Evolutionary conservation across 2,113 vertebrate genomes (phyloP).

Genomic region (Nothocercus nigrocapillus): DNA sequence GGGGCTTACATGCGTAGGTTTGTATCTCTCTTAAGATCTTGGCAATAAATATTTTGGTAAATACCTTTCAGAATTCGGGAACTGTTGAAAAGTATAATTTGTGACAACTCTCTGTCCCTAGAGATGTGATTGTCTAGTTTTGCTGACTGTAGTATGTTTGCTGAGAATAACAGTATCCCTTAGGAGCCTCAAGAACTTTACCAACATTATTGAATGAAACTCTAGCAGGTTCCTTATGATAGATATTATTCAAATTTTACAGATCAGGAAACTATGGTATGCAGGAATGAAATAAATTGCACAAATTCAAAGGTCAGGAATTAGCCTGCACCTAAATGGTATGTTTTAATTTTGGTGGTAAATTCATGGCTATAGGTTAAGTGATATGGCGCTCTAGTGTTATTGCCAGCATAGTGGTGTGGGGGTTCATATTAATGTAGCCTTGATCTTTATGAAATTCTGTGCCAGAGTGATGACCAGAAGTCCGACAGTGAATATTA

Average conservation of each 20-base stretch:
- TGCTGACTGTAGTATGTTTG: not conserved
- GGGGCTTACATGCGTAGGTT: not conserved
- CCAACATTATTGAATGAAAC: not conserved
- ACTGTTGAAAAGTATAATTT: not conserved
- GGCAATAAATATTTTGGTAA: not conserved
- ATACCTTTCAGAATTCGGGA: not conserved
- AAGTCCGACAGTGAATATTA: not conserved
- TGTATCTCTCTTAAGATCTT: not conserved
- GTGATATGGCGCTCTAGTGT: not conserved
- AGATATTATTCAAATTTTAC: not conserved
- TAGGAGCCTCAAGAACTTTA: not conserved
- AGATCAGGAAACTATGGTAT: not conserved
- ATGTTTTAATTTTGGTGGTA: not conserved
- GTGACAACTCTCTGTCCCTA: not conserved
- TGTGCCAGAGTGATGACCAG: not conserved
- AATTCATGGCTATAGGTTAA: not conserved
- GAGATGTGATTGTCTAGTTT: not conserved
- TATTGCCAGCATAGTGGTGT: fast-evolving
- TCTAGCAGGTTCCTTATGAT: not conserved
- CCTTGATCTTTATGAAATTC: not conserved
- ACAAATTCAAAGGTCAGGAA: not conserved
- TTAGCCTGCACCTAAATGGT: not conserved
- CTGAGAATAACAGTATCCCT: not conserved
- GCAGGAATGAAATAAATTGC: not conserved
- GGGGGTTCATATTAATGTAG: not conserved